These are phyloP conservation scores for Phyto melanocephala DNA, from an alignment of 2,888 invertebrate genomes.

Conservation along the genomic window DNA sequence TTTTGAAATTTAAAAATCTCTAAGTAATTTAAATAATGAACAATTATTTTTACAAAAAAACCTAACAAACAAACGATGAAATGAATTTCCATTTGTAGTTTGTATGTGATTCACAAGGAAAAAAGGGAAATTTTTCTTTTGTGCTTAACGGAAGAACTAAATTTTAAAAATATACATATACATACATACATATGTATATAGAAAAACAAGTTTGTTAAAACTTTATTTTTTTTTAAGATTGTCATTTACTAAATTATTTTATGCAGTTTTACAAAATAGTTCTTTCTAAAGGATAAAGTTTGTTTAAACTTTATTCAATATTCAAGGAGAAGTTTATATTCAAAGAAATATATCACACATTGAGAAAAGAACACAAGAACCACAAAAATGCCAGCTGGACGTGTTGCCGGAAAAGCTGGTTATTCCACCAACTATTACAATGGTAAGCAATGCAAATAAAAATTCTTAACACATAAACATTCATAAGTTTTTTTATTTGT, in stretches of 20 bases:
- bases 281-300: slow-evolving; percentile 21
- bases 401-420: slow-evolving; percentile 79
- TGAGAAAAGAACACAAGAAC: neutral
- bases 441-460: slow-evolving; percentile 70
- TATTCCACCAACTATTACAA: slow-evolving; percentile 78
- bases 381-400: slow-evolving; percentile 77
- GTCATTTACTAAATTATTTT: slow-evolving; percentile 19
- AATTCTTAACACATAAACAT: neutral
- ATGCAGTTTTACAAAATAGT: neutral
- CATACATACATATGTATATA: too few species aligned
- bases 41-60: neutral
- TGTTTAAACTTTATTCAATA: neutral
- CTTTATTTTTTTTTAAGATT: neutral
- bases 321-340: neutral
- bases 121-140: neutral
- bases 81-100: neutral
- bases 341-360: neutral
- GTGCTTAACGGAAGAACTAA: slow-evolving; percentile 24
- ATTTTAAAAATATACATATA: too few species aligned
- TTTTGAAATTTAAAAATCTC: neutral
- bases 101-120: neutral
- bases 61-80: neutral
- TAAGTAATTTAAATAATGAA: neutral
- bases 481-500: neutral
- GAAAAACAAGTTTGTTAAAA: too few species aligned